These are phyloP conservation scores for Pteronotus mesoamericanus DNA, from an alignment of 2,797 vertebrate species.

Conservation along the genomic window DNA sequence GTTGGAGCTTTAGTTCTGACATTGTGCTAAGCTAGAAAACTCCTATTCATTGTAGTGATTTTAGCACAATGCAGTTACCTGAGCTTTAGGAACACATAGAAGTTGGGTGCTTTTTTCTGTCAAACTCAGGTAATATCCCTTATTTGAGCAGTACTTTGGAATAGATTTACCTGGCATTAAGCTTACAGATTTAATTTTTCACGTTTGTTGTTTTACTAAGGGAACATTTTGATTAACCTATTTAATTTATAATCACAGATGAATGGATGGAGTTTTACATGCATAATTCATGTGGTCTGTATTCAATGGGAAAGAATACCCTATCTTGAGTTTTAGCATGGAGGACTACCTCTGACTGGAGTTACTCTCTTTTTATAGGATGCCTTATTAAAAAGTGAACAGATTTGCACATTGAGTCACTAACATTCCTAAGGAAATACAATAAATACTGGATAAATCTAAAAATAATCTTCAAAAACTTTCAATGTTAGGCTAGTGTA, in stretches of 20 bases:
- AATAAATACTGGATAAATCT: not conserved
- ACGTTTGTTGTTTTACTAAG: constrained; percentile 52
- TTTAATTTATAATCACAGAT: constrained; percentile 46
- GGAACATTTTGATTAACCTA: constrained; percentile 31
- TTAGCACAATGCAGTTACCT: constrained; percentile 27
- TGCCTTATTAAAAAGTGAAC: not conserved
- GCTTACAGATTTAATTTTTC: constrained; percentile 43
- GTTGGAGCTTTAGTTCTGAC: constrained; percentile 5
- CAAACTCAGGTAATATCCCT: not conserved
- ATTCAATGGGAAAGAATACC: not conserved
- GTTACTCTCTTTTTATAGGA: not conserved
- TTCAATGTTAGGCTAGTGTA: not conserved
- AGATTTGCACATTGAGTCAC: not conserved
- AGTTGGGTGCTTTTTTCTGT: constrained; percentile 22
- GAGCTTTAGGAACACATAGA: constrained; percentile 10
- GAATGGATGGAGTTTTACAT: constrained; percentile 45
- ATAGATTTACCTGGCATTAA: constrained; percentile 37
- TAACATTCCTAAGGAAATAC: not conserved
- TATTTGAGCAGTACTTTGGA: constrained; percentile 31
- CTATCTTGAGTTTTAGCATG: not conserved
- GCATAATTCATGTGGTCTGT: constrained; percentile 18
- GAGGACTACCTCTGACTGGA: not conserved
- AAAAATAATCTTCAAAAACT: not conserved
- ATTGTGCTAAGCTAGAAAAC: constrained; percentile 24
- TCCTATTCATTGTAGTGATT: constrained; percentile 39